Conservation (phyloP, 1,140 invertebrate species). For the Apocrypta bakeri region DNA sequence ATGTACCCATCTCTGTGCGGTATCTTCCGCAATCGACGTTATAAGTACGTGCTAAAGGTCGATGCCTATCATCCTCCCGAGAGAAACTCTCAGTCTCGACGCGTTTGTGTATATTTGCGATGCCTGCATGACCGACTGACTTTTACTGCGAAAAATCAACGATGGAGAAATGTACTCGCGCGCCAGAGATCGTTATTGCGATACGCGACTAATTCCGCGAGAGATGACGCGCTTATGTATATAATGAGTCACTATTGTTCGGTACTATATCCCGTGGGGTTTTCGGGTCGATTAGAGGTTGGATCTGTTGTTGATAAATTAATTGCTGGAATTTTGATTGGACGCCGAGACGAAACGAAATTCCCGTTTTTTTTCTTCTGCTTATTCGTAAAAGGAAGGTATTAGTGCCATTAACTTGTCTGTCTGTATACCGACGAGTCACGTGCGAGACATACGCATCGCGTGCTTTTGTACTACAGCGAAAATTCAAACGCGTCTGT, state of each 20-base stretch:
- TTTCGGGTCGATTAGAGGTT: neutral
- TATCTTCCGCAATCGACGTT: slow-evolving; percentile 39
- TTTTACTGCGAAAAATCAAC: slow-evolving; percentile 2
- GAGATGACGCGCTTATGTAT: neutral
- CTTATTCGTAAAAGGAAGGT: slow-evolving; percentile 1
- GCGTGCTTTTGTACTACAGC: too few relatives aligned
- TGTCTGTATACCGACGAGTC: slow-evolving; percentile 54
- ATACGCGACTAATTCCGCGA: neutral
- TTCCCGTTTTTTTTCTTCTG: too few relatives aligned
- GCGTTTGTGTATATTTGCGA: neutral
- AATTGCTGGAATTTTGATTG: neutral
- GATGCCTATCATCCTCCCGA: slow-evolving; percentile 37
- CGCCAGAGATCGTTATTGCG: neutral
- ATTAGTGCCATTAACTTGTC: slow-evolving; percentile 56
- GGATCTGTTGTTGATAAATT: neutral
- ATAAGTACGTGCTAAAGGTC: slow-evolving; percentile 36
- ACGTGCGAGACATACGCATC: slow-evolving; percentile 46
- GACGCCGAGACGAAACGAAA: too few relatives aligned
- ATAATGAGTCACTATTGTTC: neutral
- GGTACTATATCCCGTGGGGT: neutral
- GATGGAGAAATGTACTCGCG: neutral
- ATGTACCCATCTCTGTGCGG: neutral
- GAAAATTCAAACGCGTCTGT: slow-evolving; percentile 33
- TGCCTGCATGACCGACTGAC: neutral
- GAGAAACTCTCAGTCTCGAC: slow-evolving; percentile 28